Percentiles rank a stretch among this genome's conserved stretches.
These are phyloP conservation scores for Salvelinus alpinus DNA, from an alignment of 2,113 vertebrate genomes.

Conservation along the genomic window DNA sequence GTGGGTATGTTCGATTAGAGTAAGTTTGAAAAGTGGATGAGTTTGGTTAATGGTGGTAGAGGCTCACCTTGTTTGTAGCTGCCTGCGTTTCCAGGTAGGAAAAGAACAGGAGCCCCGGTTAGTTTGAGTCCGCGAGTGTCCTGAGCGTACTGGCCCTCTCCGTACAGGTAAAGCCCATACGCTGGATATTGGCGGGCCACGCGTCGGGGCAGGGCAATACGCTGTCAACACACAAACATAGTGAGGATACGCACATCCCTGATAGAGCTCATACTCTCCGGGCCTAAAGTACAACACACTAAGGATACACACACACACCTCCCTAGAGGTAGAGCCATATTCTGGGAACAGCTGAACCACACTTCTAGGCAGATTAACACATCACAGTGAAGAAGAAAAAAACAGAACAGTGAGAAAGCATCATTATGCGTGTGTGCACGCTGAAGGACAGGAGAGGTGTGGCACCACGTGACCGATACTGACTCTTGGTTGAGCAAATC, in stretches of 20 bases:
- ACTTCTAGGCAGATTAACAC: conserved; percentile 41
- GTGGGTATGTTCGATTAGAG: too few species aligned
- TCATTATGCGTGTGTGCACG: too few species aligned
- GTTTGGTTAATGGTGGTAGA: not conserved
- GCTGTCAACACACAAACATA: conserved; percentile 67
- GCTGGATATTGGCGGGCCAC: conserved; percentile 83
- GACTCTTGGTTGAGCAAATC: too few species aligned
- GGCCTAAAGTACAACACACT: not conserved
- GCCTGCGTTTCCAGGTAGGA: conserved; percentile 95
- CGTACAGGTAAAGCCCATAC: conserved; percentile 94
- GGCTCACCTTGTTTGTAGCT: conserved; percentile 93
- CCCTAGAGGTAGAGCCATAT: not conserved
- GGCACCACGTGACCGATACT: too few species aligned
- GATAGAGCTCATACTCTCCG: too few species aligned
- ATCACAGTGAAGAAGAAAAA: not conserved
- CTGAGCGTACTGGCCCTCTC: conserved; percentile 89
- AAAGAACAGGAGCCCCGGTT: conserved; percentile 92
- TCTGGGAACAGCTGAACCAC: conserved; percentile 35
- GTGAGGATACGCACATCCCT: not conserved
- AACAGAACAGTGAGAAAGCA: too few species aligned
- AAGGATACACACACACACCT: not conserved
- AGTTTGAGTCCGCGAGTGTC: conserved; percentile 85
- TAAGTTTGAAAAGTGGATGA: too few species aligned
- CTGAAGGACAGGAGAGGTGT: too few species aligned
- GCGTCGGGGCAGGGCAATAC: conserved; percentile 86